Percentiles rank a stretch among this genome's conserved stretches.
These are phyloP conservation scores for Semnornis frantzii DNA, from an alignment of 2,113 vertebrate genomes.

Conservation along the genomic window DNA sequence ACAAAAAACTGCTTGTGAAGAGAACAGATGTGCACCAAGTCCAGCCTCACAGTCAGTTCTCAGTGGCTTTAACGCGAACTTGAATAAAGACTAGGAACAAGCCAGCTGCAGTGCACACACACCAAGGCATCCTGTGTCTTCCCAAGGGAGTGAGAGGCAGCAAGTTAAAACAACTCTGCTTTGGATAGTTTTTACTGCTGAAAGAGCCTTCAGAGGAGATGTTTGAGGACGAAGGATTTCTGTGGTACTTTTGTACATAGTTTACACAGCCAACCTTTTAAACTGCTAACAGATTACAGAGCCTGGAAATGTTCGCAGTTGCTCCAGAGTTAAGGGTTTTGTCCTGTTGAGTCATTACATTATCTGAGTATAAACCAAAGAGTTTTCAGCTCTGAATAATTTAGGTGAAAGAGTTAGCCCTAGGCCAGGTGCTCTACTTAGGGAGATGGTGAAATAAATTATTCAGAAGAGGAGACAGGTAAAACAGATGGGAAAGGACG, in stretches of 20 bases:
- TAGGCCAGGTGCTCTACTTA: constrained; percentile 82
- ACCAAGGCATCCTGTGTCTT: background rate
- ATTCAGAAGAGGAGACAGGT: constrained; percentile 85
- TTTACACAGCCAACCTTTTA: constrained; percentile 51
- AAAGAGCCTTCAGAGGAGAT: background rate
- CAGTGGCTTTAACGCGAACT: background rate
- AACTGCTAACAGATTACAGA: constrained; percentile 8
- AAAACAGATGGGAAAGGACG: constrained; percentile 86
- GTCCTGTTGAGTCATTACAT: constrained; percentile 74
- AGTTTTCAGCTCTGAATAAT: constrained; percentile 85
- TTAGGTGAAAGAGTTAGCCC: constrained; percentile 79
- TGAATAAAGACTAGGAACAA: background rate
- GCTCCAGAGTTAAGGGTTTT: constrained; percentile 64
- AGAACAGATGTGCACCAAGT: background rate
- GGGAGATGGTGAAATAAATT: constrained; percentile 87
- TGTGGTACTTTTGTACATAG: constrained; percentile 17
- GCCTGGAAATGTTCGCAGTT: constrained; percentile 18
- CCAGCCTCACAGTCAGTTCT: background rate
- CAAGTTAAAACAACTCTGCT: background rate
- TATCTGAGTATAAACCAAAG: constrained; percentile 77
- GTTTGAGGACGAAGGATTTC: constrained; percentile 11
- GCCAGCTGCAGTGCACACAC: background rate
- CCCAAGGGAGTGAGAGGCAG: background rate
- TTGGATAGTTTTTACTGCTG: background rate
- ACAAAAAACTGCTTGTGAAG: constrained; percentile 4